phyloP scores from a whole-genome alignment of 2,113 vertebrate species.

The Egretta garzetta region DNA sequence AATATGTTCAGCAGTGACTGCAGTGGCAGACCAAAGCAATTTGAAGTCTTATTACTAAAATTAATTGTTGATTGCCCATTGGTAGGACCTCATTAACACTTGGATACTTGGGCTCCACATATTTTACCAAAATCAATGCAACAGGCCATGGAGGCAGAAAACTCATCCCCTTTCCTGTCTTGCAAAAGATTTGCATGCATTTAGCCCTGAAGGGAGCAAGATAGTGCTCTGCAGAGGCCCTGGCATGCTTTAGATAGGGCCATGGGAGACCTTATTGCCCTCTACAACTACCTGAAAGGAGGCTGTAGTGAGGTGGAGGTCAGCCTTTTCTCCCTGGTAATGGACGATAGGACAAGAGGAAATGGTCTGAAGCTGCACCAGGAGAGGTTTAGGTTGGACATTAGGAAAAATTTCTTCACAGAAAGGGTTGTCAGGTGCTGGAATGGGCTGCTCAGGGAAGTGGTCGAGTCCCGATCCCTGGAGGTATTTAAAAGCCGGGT shows the following conservation, averaged over 20 bases:
- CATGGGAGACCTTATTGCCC: no score
- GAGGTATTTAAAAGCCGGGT: no score
- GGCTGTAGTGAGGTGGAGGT: no score
- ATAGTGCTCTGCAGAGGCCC: neutral
- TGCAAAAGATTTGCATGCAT: neutral
- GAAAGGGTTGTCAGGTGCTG: no score
- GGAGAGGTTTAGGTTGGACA: no score
- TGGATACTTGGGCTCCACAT: neutral
- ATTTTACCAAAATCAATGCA: neutral
- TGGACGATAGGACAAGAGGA: no score
- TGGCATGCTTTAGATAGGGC: neutral
- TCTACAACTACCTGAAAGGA: no score
- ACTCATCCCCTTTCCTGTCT: neutral
- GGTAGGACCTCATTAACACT: neutral
- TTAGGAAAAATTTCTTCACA: no score
- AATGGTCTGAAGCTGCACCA: no score
- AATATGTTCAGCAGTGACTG: neutral
- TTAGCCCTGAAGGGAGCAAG: neutral
- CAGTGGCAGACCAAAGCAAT: neutral
- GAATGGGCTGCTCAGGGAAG: no score
- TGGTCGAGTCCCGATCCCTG: no score
- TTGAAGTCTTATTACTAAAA: neutral
- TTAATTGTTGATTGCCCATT: neutral
- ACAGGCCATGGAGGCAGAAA: neutral
- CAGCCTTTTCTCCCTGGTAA: no score